These are phyloP conservation scores for Lamprologus sp. DNA, from an alignment of 2,113 vertebrate genomes.

Conservation along the genomic window DNA sequence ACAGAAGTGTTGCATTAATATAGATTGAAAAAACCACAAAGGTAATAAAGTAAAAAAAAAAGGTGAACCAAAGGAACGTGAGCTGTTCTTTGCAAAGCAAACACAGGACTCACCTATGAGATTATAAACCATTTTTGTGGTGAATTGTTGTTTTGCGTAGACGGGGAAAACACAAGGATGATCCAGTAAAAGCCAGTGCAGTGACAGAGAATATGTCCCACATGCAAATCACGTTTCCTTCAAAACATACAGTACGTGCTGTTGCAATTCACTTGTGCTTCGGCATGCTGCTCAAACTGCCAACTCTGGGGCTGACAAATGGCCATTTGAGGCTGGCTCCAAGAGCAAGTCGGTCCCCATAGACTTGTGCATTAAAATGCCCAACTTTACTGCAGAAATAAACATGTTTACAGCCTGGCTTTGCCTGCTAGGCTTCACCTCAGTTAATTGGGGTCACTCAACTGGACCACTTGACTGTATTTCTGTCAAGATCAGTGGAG, in stretches of 20 bases:
- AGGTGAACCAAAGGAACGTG: background rate
- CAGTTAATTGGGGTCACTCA: background rate
- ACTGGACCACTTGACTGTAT: background rate
- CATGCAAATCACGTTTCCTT: background rate
- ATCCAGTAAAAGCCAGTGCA: background rate
- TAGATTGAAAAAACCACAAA: background rate
- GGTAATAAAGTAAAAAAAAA: background rate
- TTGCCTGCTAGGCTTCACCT: background rate
- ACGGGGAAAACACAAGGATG: accelerated
- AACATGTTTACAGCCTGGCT: background rate
- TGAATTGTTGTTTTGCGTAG: accelerated
- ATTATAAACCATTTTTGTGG: background rate
- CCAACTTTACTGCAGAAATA: background rate
- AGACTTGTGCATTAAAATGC: background rate
- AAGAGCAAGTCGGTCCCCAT: background rate
- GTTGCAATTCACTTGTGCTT: background rate
- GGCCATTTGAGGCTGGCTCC: background rate
- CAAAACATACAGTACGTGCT: background rate
- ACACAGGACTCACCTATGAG: background rate
- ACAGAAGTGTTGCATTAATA: background rate
- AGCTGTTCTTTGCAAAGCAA: background rate
- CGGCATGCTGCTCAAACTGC: background rate
- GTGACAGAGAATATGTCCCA: background rate
- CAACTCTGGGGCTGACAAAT: background rate
- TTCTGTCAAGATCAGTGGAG: background rate